phyloP scores from a whole-genome alignment of 2,113 vertebrate species.

The Brienomyrus brachyistius region DNA sequence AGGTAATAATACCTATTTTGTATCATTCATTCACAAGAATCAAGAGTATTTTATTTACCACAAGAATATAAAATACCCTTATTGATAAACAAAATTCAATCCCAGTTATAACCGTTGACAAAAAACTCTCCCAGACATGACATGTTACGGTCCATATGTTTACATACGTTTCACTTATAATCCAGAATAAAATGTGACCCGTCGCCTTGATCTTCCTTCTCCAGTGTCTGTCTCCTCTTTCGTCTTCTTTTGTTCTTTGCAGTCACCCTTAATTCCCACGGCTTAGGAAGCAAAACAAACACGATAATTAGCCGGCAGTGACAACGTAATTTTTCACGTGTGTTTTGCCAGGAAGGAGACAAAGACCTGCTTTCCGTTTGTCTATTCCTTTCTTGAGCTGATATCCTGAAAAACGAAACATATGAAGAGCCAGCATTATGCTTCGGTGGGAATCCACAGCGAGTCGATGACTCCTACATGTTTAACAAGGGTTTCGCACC shows the following conservation, averaged over 20 bases:
- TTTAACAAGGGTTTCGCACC: constrained; percentile 38
- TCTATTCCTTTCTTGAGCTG: constrained; percentile 60
- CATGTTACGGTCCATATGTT: constrained; percentile 12
- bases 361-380: neutral
- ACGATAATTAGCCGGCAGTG: neutral
- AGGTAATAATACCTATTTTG: constrained; percentile 1
- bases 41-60: constrained; percentile 8
- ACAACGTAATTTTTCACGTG: neutral
- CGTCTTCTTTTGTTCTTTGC: neutral
- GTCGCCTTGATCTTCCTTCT: neutral
- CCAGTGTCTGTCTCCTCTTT: neutral
- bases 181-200: neutral
- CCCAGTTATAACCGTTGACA: neutral
- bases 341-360: neutral
- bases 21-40: neutral
- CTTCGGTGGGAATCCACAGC: neutral
- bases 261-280: neutral
- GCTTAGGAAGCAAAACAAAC: neutral
- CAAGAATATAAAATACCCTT: constrained; percentile 8
- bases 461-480: neutral
- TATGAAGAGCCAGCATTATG: neutral
- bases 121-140: neutral
- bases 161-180: constrained; percentile 18
- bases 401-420: constrained; percentile 52
- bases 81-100: neutral